Conservation (phyloP, 2,797 vertebrate genomes). For the Phoeniculus purpureus region DNA sequence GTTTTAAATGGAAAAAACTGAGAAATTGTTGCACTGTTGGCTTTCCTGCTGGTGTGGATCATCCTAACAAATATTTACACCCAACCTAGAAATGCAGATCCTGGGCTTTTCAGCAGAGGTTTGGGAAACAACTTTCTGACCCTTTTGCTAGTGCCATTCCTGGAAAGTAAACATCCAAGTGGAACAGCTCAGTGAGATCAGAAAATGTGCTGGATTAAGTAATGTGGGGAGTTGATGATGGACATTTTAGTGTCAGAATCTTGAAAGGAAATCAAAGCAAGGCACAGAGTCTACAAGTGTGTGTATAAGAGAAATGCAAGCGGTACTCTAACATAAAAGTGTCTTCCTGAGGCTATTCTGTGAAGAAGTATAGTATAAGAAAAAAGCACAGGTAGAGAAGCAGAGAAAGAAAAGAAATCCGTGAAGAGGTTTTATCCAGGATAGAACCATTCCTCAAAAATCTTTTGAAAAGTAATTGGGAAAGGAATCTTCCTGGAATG, state of each 20-base stretch:
- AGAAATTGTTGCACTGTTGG: not conserved
- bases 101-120: not conserved
- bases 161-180: slow-evolving; percentile 53
- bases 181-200: not conserved
- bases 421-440: not conserved
- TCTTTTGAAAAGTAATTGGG: not conserved
- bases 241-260: slow-evolving; percentile 66
- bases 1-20: not conserved
- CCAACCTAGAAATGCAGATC: not conserved
- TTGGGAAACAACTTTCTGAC: not conserved
- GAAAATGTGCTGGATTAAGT: slow-evolving; percentile 24
- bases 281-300: slow-evolving; percentile 24
- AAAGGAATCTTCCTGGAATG: not conserved
- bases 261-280: slow-evolving; percentile 61
- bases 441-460: slow-evolving; percentile 4
- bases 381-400: not conserved
- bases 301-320: slow-evolving; percentile 11
- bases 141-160: slow-evolving; percentile 19
- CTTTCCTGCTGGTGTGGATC: not conserved
- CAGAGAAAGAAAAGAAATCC: not conserved
- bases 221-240: slow-evolving; percentile 44
- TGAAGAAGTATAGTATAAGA: slow-evolving; percentile 20
- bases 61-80: not conserved
- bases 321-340: slow-evolving; percentile 29
- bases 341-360: slow-evolving; percentile 57